phyloP scores from a whole-genome alignment of 2,113 vertebrate genomes.

The Pardalotus punctatus region DNA sequence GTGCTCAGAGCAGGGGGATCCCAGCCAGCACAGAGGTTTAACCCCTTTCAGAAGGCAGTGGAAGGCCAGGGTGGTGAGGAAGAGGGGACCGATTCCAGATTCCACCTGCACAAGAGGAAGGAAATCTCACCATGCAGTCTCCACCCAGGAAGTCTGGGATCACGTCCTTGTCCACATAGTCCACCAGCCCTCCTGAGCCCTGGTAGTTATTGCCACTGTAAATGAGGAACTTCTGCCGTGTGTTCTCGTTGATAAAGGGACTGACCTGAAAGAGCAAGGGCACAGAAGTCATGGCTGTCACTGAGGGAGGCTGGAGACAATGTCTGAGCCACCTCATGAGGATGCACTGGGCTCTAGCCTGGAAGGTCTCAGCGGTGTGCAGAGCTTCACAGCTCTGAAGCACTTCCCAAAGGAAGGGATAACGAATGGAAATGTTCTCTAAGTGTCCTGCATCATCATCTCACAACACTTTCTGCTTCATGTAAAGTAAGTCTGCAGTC shows the following conservation, averaged over 20 bases:
- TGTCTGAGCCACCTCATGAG: fast-evolving
- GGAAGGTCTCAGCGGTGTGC: background rate
- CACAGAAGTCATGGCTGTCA: background rate
- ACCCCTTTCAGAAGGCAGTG: background rate
- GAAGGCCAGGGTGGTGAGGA: background rate
- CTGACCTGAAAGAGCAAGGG: slow-evolving; percentile 70
- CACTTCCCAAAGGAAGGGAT: background rate
- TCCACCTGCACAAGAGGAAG: background rate
- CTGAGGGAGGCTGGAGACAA: background rate
- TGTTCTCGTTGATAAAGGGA: slow-evolving; percentile 87
- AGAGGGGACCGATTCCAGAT: background rate
- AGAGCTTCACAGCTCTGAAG: background rate
- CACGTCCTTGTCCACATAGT: slow-evolving; percentile 80
- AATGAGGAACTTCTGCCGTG: slow-evolving; percentile 83
- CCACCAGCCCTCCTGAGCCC: slow-evolving; percentile 81
- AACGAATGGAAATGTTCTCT: background rate
- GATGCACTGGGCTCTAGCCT: background rate
- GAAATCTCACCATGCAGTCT: slow-evolving; percentile 79
- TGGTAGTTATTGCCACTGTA: slow-evolving; percentile 85
- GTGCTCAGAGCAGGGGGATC: background rate
- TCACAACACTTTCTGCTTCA: background rate
- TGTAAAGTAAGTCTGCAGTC: background rate
- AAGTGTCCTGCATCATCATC: background rate
- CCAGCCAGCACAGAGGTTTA: background rate
- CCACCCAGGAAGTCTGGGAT: slow-evolving; percentile 86